Base-by-base conservation (phyloP, 2,888 invertebrate species). In the Enchytraeus crypticus region DNA sequence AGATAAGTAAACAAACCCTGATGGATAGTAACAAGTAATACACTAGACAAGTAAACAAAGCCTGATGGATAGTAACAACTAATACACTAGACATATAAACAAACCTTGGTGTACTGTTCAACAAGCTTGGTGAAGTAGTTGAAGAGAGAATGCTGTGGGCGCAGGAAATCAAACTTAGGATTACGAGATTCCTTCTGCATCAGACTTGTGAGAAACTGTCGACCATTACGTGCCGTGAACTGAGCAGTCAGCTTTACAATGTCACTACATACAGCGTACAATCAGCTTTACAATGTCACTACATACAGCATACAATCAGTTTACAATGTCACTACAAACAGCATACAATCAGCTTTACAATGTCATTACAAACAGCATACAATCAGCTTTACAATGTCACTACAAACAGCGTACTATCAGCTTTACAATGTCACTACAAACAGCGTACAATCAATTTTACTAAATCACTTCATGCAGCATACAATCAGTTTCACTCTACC, bases 101-200 rank as follows among this genome's bases (percentile, higher is more conserved):
- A 26, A 61, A 87, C 88, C 83, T 98, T 98, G 0, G 97, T 97
- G 74, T 99, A 99, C 79, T 99, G 98, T 75, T 98, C 97, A 53
- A 99, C 83, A 0, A 99, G 84, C 73, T 96, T 90, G 0, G 97
- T 97, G 76, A 99, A 99, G 80, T 98, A 99, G 73, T 91, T 92
- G 78, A 98, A 99, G 14, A 97, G 84, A 0, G 95, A 95, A 82
- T 99, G 98, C 74, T 98, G 97, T 0, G 98, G 98, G 2, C 97
- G 85, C 3, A 99, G 83, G 77, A 99, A 99, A 79, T 99, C 98
- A 82, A 99, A 99, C 79, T 97, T 96, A 73, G 91, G 96, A 77
- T 98, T 98, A 2, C 96, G 83, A 75, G 95, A 93, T 75, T 99
- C 98, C 26, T 95, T 85, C 76, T 95, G 96, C 97, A 99, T 98